phyloP scores from a whole-genome alignment of 2,797 vertebrate species.

The Parauchenoglanis punctatus region DNA sequence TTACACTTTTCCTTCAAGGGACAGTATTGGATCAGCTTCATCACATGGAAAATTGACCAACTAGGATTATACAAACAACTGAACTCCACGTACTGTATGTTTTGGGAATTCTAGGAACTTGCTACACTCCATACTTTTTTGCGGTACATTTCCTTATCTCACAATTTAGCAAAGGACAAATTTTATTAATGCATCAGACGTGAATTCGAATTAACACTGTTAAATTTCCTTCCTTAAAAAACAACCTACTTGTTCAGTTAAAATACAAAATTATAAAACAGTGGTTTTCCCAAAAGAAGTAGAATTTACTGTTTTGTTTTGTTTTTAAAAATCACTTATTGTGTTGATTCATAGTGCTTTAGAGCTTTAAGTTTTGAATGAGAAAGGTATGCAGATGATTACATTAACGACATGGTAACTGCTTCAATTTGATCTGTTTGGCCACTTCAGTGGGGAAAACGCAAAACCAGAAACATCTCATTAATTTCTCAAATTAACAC shows the following conservation, averaged over 20 bases:
- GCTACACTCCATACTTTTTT: neutral
- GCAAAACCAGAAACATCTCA: slow-evolving; percentile 2
- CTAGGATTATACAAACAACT: slow-evolving; percentile 27
- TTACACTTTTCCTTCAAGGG: slow-evolving; percentile 50
- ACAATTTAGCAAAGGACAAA: neutral
- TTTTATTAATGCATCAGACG: neutral
- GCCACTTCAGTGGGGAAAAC: neutral
- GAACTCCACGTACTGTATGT: slow-evolving; percentile 16
- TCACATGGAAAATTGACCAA: slow-evolving; percentile 28
- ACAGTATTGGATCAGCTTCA: slow-evolving; percentile 49
- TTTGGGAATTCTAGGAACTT: slow-evolving; percentile 20
- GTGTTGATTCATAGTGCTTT: neutral
- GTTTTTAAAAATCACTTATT: neutral
- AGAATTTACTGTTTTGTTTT: neutral
- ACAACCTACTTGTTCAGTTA: slow-evolving; percentile 9
- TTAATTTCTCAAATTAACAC: neutral
- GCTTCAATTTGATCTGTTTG: slow-evolving; percentile 1
- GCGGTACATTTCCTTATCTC: neutral
- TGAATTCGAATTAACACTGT: slow-evolving; percentile 9
- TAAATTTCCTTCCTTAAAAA: slow-evolving; percentile 23
- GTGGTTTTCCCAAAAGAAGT: slow-evolving; percentile 64
- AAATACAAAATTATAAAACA: slow-evolving; percentile 52
- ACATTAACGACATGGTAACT: neutral
- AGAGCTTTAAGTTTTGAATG: neutral
- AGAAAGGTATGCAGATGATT: neutral